Conservation (phyloP, 2,888 invertebrate genomes). For the Chymomyza fuscimana region DNA sequence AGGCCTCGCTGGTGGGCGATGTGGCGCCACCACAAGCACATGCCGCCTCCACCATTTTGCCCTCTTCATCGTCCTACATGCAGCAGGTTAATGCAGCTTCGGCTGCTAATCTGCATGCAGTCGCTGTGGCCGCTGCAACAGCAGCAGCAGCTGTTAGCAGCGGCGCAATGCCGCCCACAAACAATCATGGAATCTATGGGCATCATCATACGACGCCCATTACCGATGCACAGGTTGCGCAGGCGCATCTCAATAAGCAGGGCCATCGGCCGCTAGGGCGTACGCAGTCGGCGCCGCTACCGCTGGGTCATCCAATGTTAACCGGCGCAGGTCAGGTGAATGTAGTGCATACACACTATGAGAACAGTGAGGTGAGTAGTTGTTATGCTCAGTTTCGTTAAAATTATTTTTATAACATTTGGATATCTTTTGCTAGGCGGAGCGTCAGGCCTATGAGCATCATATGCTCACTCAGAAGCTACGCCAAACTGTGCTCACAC, state of each 20-base stretch:
- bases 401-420: not conserved
- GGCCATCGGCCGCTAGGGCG: constrained; percentile 91
- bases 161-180: constrained; percentile 79
- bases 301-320: constrained; percentile 93
- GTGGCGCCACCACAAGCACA: constrained; percentile 78
- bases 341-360: constrained; percentile 79
- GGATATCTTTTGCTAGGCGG: constrained; percentile 71
- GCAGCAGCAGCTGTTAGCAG: constrained; percentile 72
- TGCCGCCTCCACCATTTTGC: constrained; percentile 69
- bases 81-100: constrained; percentile 36
- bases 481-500: constrained; percentile 91
- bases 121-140: constrained; percentile 48
- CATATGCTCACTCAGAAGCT: constrained; percentile 90
- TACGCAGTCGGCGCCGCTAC: constrained; percentile 96
- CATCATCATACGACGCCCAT: constrained; percentile 80
- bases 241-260: constrained; percentile 85
- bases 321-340: constrained; percentile 79
- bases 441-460: constrained; percentile 83
- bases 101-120: constrained; percentile 47
- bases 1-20: constrained; percentile 76
- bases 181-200: constrained; percentile 53
- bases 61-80: constrained; percentile 63
- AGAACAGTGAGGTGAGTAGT: constrained; percentile 78
- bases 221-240: constrained; percentile 84
- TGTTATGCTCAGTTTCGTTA: not conserved